Base-by-base conservation (phyloP, 1,140 invertebrate species). In the Drosophila sturtevanti region DNA sequence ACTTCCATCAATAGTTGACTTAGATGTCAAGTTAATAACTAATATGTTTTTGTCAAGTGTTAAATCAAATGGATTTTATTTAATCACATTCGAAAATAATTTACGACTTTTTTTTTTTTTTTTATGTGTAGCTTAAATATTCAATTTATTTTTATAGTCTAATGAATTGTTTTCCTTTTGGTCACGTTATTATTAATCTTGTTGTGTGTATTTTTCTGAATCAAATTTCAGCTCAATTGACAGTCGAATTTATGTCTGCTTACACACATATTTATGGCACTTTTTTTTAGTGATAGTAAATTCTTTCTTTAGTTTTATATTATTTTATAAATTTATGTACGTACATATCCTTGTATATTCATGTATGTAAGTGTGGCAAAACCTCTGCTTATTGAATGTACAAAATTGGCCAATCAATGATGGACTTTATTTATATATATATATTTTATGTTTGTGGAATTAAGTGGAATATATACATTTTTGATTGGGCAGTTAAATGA, bases 91-190 rank as follows among this genome's bases (percentile, higher is more conserved):
- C 12, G 14, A 38, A 38, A 4, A 38, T 38, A 14, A n/a, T 71
- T 75, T 56, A 61, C 35, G 60, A 35, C 60, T 62, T 44, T 12
- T 22, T 34, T 56, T 12, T 5, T 14, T 16, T 16, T 60, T 14
- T 41, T 48, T 21, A 22, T 22, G 24, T 5, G 31, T 52, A 41
- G 12, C n/a, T 24, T 75, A 58, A 31, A 67, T 55, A 72, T 14
- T 27, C 12, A 21, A 41, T 44, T n/a, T 16, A 1, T 0, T 12
- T 12, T 52, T 52, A 9, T 21, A 10, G 0, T 0, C 10, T 12
- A 5, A 16, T 54, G 21, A 52, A 1, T 52, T 52, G 1, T 22
- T 54, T 22, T 54, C 6, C 5, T 27, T 54, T 44, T 31, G 27
- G 0, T 48, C 9, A 48, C 41, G 16, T 14, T 27, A n/a, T 27